These are phyloP conservation scores for Lasius fuliginosus DNA, from an alignment of 2,888 invertebrate genomes.

Conservation along the genomic window DNA sequence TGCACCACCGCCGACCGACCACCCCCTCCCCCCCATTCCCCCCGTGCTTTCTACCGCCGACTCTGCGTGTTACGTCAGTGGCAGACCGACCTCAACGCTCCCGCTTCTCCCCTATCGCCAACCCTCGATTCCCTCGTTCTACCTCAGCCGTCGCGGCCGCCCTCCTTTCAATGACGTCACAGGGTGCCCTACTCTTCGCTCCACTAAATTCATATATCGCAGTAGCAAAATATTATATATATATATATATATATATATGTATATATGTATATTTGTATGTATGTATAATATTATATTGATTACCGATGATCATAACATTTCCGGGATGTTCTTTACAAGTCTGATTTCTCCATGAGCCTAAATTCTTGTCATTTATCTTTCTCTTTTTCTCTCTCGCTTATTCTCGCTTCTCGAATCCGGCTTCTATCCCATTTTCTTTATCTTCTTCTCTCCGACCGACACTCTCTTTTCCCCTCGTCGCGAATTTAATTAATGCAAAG, in stretches of 20 bases:
- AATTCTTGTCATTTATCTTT: background rate
- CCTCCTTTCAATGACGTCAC: constrained; percentile 71
- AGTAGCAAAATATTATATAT: constrained; percentile 37
- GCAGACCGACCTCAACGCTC: constrained; percentile 73
- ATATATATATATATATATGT: background rate
- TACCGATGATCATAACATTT: constrained; percentile 66
- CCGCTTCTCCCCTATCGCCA: constrained; percentile 50
- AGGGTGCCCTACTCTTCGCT: constrained; percentile 69
- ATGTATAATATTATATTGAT: constrained; percentile 64
- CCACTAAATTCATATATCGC: constrained; percentile 72
- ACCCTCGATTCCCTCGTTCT: constrained; percentile 54
- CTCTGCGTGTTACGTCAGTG: constrained; percentile 75
- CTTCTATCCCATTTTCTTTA: constrained; percentile 33
- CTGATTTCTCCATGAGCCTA: constrained; percentile 8
- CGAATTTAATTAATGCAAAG: constrained; percentile 56
- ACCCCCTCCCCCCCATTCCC: constrained; percentile 22
- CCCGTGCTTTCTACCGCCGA: constrained; percentile 67
- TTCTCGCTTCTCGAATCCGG: background rate
- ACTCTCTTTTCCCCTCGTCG: constrained; percentile 21
- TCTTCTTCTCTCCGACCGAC: constrained; percentile 12
- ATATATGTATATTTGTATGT: background rate
- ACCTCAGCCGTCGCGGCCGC: constrained; percentile 58
- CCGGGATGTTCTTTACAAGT: constrained; percentile 32
- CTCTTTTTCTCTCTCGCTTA: background rate
- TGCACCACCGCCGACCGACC: constrained; percentile 47